phyloP scores from a whole-genome alignment of 53 echinoderm and acorn worm genomes.

The Holothuria scabra region DNA sequence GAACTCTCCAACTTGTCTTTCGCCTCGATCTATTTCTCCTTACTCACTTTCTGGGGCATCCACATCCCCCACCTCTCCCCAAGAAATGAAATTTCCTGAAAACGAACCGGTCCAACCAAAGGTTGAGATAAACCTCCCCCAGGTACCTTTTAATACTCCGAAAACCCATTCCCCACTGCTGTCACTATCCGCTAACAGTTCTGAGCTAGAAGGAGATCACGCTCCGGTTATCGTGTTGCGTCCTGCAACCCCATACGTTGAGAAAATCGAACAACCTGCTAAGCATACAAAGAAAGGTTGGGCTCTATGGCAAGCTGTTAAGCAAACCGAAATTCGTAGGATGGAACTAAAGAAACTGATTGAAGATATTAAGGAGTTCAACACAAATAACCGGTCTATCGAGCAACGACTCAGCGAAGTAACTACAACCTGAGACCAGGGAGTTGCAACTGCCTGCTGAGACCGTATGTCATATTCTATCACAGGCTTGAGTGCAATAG shows the following conservation, averaged over 20 bases:
- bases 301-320: conserved; percentile 33
- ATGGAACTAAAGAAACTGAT: conserved; percentile 41
- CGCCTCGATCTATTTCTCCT: conserved; percentile 41
- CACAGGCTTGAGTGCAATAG: too few relatives aligned
- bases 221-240: conserved; percentile 32
- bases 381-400: conserved; percentile 32
- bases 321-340: conserved; percentile 35
- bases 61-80: conserved; percentile 30
- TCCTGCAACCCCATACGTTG: conserved; percentile 44
- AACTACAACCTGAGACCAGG: conserved; percentile 19
- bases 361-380: conserved; percentile 44
- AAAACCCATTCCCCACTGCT: conserved; percentile 1
- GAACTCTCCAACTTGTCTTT: conserved; percentile 35
- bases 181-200: not conserved
- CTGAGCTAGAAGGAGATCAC: not conserved
- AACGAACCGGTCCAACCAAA: not conserved
- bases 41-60: conserved; percentile 15
- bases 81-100: conserved; percentile 16
- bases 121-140: conserved; percentile 15
- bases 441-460: not conserved
- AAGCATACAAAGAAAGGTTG: conserved; percentile 40
- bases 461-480: too few relatives aligned
- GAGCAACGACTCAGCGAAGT: conserved; percentile 31
- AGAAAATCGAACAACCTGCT: not conserved
- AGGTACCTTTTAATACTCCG: not conserved